phyloP scores from a whole-genome alignment of 2,888 invertebrate genomes.

The Nephrotoma appendiculata region DNA sequence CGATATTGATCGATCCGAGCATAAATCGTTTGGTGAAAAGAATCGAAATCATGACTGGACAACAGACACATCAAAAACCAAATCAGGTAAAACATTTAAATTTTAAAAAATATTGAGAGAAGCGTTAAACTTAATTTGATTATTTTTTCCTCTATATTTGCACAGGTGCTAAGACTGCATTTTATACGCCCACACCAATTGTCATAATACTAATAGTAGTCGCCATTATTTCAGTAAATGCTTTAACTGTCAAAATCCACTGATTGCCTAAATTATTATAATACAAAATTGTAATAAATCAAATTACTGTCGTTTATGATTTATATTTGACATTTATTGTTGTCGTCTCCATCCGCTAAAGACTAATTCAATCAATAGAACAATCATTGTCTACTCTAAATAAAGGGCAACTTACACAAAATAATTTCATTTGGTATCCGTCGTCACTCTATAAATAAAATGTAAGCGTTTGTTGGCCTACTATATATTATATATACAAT shows the following conservation, averaged over 20 bases:
- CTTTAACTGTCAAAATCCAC: not conserved
- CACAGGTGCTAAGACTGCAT: not conserved
- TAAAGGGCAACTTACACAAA: not conserved
- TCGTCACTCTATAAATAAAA: not conserved
- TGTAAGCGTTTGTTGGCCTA: not conserved
- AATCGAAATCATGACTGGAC: conserved; percentile 41
- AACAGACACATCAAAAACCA: conserved; percentile 28
- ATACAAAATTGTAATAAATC: not conserved
- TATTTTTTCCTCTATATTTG: not conserved
- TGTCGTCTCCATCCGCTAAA: not conserved
- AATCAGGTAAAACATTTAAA: conserved; percentile 14
- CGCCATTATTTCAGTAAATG: not conserved
- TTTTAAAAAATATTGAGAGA: too few species aligned
- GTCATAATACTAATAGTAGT: not conserved
- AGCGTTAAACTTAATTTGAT: too few species aligned
- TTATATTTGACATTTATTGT: not conserved
- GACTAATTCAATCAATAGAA: not conserved
- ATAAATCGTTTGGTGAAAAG: conserved; percentile 48
- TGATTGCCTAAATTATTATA: not conserved
- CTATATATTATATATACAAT: not conserved
- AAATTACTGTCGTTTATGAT: not conserved
- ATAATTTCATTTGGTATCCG: not conserved
- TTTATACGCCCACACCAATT: not conserved
- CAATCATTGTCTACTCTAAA: not conserved
- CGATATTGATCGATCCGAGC: conserved; percentile 67